Percentiles rank a stretch among this genome's conserved stretches.
Evolutionary conservation across 1,140 invertebrate species (phyloP).

Genomic region (Zaprionus camerounensis): DNA sequence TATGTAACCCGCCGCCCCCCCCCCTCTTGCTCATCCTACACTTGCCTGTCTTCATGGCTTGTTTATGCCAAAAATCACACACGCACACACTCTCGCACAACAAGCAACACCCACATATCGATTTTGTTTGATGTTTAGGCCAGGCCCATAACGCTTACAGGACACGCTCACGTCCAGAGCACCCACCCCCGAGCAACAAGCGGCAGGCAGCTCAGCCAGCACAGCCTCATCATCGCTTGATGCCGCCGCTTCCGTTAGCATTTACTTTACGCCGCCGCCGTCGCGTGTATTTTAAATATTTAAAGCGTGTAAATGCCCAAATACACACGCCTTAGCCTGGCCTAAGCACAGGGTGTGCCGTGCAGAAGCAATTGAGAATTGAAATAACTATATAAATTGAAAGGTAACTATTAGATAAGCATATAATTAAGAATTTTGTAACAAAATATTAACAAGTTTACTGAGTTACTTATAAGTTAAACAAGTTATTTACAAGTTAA

Average conservation of each 20-base stretch:
- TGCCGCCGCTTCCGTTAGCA: conserved; percentile 51
- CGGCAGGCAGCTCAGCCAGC: conserved; percentile 17
- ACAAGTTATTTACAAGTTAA: too few relatives aligned
- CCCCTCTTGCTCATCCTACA: background rate
- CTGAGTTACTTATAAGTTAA: background rate
- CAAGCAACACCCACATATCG: conserved; percentile 67
- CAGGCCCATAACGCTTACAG: conserved; percentile 36
- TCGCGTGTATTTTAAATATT: conserved; percentile 76
- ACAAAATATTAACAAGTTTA: background rate
- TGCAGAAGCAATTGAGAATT: background rate
- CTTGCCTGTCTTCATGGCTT: conserved; percentile 49
- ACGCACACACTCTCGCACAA: conserved; percentile 23
- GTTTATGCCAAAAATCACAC: conserved; percentile 78
- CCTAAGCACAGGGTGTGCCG: conserved; percentile 42
- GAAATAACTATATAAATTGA: too few relatives aligned
- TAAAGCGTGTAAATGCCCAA: conserved; percentile 69
- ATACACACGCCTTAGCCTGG: conserved; percentile 21
- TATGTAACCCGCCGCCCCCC: background rate
- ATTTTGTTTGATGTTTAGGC: conserved; percentile 80
- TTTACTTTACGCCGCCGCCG: conserved; percentile 52
- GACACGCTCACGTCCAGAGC: conserved; percentile 28
- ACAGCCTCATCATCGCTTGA: conserved; percentile 28
- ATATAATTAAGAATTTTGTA: too few relatives aligned
- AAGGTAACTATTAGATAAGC: too few relatives aligned
- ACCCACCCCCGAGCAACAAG: conserved; percentile 33